These are phyloP conservation scores for Fregata magnificens DNA, from an alignment of 2,113 vertebrate species.

Conservation along the genomic window DNA sequence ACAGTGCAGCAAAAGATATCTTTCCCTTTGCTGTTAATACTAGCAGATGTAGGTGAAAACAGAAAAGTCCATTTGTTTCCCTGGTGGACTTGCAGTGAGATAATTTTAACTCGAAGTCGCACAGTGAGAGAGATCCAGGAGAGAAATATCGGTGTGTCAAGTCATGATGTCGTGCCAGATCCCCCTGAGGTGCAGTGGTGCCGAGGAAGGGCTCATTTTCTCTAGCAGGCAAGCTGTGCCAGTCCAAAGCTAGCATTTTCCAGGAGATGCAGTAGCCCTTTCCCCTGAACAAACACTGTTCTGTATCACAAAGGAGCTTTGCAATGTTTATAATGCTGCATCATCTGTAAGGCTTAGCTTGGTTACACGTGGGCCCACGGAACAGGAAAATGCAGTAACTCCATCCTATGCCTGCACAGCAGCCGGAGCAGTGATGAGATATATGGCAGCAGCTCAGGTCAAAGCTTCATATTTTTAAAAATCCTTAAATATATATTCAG, in stretches of 20 bases:
- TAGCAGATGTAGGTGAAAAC: background rate
- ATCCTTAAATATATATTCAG: background rate
- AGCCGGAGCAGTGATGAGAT: background rate
- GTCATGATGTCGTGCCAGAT: fast-evolving
- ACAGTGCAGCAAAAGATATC: background rate
- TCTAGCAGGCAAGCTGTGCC: background rate
- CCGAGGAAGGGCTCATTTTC: background rate
- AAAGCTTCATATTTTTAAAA: background rate
- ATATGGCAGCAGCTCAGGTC: background rate
- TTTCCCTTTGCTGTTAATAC: background rate
- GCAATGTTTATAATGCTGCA: background rate
- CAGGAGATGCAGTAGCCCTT: background rate
- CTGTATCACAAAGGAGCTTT: background rate
- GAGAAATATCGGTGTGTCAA: background rate
- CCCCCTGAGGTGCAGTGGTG: background rate
- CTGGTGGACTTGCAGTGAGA: background rate
- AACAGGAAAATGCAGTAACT: background rate
- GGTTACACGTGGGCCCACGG: background rate
- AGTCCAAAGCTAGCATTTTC: background rate
- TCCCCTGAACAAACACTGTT: background rate
- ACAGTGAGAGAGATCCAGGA: background rate
- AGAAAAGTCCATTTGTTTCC: background rate
- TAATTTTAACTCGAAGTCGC: background rate
- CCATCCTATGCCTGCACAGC: background rate
- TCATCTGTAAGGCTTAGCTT: background rate